Evolutionary conservation across 2,113 vertebrate genomes (phyloP).

Genomic region (Herpetotheres cachinnans): DNA sequence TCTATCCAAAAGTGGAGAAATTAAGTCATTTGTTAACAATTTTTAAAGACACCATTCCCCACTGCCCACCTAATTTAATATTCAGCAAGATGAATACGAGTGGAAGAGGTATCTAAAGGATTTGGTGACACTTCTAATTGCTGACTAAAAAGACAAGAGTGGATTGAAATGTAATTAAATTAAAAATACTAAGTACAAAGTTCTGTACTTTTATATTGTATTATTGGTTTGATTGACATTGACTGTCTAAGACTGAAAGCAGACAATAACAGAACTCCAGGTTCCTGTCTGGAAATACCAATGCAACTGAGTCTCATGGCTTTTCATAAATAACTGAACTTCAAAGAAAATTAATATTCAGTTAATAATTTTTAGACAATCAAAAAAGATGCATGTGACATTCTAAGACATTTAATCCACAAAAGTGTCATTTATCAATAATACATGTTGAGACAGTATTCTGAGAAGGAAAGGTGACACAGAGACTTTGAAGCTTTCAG

Average conservation of each 20-base stretch:
- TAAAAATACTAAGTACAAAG: not conserved
- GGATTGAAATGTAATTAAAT: not conserved
- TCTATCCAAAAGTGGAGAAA: not conserved
- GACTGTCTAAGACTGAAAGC: not conserved
- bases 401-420: conserved; percentile 11
- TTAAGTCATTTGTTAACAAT: not conserved
- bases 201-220: not conserved
- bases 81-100: not conserved
- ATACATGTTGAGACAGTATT: conserved; percentile 9
- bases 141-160: not conserved
- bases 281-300: not conserved
- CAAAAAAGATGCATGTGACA: not conserved
- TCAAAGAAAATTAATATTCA: not conserved
- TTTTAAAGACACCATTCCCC: not conserved
- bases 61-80: not conserved
- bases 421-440: conserved; percentile 57
- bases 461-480: not conserved
- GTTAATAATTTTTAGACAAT: not conserved
- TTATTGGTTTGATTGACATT: not conserved
- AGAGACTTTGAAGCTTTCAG: not conserved
- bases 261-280: not conserved
- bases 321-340: not conserved
- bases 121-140: not conserved
- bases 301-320: not conserved
- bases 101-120: not conserved